phyloP scores from a whole-genome alignment of 2,888 invertebrate species.

The Melanargia galathea region DNA sequence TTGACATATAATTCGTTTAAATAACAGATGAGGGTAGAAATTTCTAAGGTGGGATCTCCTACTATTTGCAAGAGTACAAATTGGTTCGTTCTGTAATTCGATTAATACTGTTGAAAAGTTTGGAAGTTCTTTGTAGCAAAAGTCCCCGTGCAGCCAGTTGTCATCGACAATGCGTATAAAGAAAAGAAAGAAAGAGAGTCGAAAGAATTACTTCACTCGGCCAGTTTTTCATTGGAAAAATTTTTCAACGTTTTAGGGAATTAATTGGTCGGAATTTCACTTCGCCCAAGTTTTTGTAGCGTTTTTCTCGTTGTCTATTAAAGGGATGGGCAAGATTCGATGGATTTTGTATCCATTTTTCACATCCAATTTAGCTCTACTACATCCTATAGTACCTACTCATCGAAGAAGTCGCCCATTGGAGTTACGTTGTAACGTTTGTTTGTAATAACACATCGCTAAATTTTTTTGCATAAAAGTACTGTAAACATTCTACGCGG shows the following conservation, averaged over 20 bases:
- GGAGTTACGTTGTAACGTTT: too few relatives aligned
- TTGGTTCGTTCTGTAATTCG: slow-evolving; percentile 1
- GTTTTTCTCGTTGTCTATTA: slow-evolving; percentile 33
- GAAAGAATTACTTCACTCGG: slow-evolving; percentile 21
- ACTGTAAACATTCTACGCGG: too few relatives aligned
- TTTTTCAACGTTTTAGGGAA: slow-evolving; percentile 49
- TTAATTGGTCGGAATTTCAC: slow-evolving; percentile 62
- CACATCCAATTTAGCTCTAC: too few relatives aligned
- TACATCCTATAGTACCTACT: too few relatives aligned
- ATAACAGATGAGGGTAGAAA: too few relatives aligned
- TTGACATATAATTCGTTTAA: too few relatives aligned
- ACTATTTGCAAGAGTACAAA: slow-evolving; percentile 1
- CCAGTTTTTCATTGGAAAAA: slow-evolving; percentile 25
- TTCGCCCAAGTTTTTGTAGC: slow-evolving; percentile 46
- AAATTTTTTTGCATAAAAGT: too few relatives aligned
- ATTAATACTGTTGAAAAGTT: slow-evolving; percentile 10
- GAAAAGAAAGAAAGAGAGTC: slow-evolving; percentile 11
- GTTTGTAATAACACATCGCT: too few relatives aligned
- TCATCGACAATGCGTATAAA: slow-evolving; percentile 21
- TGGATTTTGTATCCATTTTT: slow-evolving; percentile 33
- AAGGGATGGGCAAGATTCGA: slow-evolving; percentile 12
- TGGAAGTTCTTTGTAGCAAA: slow-evolving; percentile 1
- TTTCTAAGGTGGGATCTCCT: too few relatives aligned
- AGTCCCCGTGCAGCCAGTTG: slow-evolving; percentile 11
- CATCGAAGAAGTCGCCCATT: too few relatives aligned